These are phyloP conservation scores for Acanthiza pusilla DNA, from an alignment of 2,797 vertebrate species.

Conservation along the genomic window DNA sequence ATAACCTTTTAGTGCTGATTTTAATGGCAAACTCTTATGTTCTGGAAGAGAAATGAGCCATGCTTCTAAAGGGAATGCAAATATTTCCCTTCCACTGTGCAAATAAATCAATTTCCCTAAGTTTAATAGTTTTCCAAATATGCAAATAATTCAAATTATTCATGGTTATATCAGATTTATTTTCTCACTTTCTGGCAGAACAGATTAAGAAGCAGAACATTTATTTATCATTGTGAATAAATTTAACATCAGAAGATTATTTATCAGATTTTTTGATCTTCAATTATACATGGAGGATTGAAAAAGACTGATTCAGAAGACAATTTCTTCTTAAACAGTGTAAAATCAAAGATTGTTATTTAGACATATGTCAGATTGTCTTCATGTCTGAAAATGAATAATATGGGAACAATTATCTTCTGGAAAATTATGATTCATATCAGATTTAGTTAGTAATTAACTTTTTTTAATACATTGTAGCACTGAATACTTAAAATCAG, in stretches of 20 bases:
- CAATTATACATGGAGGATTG: background rate
- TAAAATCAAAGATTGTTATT: background rate
- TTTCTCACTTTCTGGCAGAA: background rate
- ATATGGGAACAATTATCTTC: background rate
- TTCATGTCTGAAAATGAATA: background rate
- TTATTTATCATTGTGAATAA: background rate
- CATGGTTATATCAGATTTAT: background rate
- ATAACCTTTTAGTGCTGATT: background rate
- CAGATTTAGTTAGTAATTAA: background rate
- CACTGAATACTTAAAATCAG: background rate
- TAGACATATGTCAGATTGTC: background rate
- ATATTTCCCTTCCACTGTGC: background rate
- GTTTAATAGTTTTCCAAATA: background rate
- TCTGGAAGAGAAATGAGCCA: background rate
- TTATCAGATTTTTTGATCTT: background rate
- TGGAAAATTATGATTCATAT: background rate
- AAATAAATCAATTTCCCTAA: background rate
- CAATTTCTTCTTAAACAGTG: background rate
- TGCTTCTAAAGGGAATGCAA: background rate
- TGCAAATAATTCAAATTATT: constrained; percentile 5
- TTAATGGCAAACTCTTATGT: background rate
- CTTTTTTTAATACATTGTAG: background rate
- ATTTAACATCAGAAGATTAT: background rate
- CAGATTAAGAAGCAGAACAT: background rate
- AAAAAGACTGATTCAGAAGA: background rate